Evolutionary conservation across 2,113 vertebrate genomes (phyloP).

Genomic region (Mustelus asterias): DNA sequence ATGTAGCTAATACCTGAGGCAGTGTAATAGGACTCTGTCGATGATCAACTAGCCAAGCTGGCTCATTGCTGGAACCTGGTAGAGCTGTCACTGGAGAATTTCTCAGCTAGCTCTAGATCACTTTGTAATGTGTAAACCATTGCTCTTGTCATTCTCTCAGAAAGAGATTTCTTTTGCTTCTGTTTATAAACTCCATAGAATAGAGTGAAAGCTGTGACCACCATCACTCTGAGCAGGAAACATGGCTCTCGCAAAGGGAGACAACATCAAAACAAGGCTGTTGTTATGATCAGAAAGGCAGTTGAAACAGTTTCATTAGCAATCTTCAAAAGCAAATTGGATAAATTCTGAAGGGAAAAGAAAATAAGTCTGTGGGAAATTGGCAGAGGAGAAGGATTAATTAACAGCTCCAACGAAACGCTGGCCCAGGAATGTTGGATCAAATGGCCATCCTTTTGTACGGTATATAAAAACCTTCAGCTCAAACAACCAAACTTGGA

Average conservation of each 20-base stretch:
- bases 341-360: not conserved
- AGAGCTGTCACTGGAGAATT: not conserved
- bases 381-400: not conserved
- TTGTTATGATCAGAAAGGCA: not conserved
- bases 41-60: not conserved
- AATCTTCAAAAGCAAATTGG: not conserved
- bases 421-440: not conserved
- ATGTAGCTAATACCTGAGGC: not conserved
- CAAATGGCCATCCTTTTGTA: not conserved
- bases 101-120: not conserved
- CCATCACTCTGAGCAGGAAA: not conserved
- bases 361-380: not conserved
- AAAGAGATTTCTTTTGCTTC: not conserved
- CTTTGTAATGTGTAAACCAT: not conserved
- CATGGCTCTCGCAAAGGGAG: not conserved
- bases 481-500: not conserved
- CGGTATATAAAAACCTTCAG: not conserved
- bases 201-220: not conserved
- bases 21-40: not conserved
- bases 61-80: not conserved
- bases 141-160: not conserved
- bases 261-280: not conserved
- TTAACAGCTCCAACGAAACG: not conserved
- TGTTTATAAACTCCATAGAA: not conserved
- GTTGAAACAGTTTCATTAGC: not conserved